Percentiles rank a stretch among this genome's conserved stretches.
These are phyloP conservation scores for Podiceps cristatus DNA, from an alignment of 2,113 vertebrate genomes.

Conservation along the genomic window DNA sequence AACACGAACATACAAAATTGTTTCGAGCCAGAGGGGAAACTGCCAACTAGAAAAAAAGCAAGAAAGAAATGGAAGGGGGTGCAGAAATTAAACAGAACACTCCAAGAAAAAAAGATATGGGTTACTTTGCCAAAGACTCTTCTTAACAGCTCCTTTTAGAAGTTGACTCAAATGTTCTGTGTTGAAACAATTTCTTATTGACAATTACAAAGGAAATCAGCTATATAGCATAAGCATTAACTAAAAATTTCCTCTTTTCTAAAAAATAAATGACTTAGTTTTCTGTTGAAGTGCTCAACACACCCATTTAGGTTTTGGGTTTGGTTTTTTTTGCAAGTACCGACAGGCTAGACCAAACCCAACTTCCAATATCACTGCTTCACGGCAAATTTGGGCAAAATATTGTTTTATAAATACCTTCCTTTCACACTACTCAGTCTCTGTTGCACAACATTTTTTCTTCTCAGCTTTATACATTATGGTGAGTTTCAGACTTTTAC, in stretches of 20 bases:
- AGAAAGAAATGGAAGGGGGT: neutral
- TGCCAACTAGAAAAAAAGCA: neutral
- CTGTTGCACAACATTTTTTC: neutral
- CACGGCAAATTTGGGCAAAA: too few species aligned
- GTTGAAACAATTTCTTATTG: neutral
- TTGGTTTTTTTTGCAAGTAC: too few species aligned
- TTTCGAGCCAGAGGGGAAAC: neutral
- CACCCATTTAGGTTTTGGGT: too few species aligned
- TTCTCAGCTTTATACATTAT: neutral
- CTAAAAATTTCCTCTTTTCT: neutral
- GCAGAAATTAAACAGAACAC: neutral
- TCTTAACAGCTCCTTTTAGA: neutral
- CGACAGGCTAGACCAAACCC: neutral
- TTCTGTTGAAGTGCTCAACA: neutral
- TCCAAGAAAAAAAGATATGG: neutral
- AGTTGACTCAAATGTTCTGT: too few species aligned
- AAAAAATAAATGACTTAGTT: neutral
- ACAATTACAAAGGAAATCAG: neutral
- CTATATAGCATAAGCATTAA: fast-evolving
- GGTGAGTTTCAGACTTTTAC: neutral
- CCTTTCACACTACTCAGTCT: neutral
- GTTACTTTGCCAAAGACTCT: neutral
- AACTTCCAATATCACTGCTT: fast-evolving
- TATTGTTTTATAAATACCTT: neutral
- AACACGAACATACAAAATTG: neutral